Conservation (phyloP, 35 echinoderm and acorn worm genomes). For the Anneissia japonica region DNA sequence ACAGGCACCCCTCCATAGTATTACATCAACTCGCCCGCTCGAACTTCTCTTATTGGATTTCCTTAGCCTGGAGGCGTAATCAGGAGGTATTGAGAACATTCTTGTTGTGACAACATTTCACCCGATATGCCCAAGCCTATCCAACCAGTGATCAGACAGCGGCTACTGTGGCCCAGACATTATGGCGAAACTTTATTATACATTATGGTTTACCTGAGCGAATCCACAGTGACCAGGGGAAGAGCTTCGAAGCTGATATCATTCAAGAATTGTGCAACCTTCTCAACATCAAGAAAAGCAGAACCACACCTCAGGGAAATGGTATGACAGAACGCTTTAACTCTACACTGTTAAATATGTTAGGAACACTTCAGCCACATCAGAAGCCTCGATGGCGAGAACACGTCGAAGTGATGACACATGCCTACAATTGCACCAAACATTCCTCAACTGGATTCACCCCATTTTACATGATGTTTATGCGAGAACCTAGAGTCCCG, state of each 20-base stretch:
- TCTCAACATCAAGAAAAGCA: background rate
- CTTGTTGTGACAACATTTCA: background rate
- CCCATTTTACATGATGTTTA: constrained; percentile 3
- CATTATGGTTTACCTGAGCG: constrained; percentile 3
- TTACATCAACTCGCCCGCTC: background rate
- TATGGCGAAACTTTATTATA: background rate
- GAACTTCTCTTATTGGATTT: background rate
- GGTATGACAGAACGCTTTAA: background rate
- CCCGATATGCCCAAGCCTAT: background rate
- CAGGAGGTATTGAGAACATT: background rate
- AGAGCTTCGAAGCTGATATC: background rate
- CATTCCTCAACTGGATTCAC: background rate
- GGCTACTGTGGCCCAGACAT: background rate
- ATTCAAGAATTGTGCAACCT: background rate
- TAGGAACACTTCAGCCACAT: background rate
- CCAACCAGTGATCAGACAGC: background rate
- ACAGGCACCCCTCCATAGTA: background rate
- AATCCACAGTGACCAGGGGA: background rate
- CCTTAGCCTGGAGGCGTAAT: background rate
- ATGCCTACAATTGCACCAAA: background rate
- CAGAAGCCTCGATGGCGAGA: background rate
- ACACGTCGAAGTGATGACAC: background rate
- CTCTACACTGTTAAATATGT: constrained; percentile 1
- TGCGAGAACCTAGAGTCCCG: background rate
- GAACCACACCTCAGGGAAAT: constrained; percentile 6